These are phyloP conservation scores for Heliconius hortense DNA, from an alignment of 2,888 invertebrate species.

Conservation along the genomic window DNA sequence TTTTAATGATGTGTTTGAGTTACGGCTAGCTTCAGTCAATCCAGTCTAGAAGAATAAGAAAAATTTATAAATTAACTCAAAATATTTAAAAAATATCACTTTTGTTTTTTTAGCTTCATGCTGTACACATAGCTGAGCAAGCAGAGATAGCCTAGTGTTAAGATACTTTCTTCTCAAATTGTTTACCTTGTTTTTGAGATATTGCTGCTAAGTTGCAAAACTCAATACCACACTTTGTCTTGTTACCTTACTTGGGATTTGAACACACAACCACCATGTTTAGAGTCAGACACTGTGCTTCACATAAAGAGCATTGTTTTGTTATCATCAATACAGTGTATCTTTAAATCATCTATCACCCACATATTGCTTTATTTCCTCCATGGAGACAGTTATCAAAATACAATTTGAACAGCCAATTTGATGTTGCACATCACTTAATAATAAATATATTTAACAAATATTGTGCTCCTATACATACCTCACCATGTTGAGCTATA, in stretches of 20 bases:
- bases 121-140: not conserved
- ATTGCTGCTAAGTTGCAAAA: not conserved
- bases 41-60: slow-evolving; percentile 85
- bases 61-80: slow-evolving; percentile 2
- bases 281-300: too few relatives aligned
- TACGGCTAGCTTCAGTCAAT: slow-evolving; percentile 86
- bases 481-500: slow-evolving; percentile 88
- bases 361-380: not conserved
- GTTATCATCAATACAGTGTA: not conserved
- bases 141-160: not conserved
- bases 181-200: not conserved
- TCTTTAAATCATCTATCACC: not conserved
- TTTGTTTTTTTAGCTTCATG: not conserved
- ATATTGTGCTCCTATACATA: slow-evolving; percentile 64
- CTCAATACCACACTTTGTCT: not conserved
- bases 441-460: not conserved
- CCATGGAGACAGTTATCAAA: not conserved
- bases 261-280: too few relatives aligned
- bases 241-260: not conserved
- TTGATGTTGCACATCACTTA: not conserved
- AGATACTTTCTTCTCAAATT: not conserved
- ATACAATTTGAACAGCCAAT: not conserved
- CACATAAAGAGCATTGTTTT: not conserved
- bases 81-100: not conserved
- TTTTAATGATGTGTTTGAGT: slow-evolving; percentile 84